A percentile compares a stretch with the other conserved stretches of the same genome.
phyloP scores from a whole-genome alignment of 2,113 vertebrate genomes.

The Martes martes region DNA sequence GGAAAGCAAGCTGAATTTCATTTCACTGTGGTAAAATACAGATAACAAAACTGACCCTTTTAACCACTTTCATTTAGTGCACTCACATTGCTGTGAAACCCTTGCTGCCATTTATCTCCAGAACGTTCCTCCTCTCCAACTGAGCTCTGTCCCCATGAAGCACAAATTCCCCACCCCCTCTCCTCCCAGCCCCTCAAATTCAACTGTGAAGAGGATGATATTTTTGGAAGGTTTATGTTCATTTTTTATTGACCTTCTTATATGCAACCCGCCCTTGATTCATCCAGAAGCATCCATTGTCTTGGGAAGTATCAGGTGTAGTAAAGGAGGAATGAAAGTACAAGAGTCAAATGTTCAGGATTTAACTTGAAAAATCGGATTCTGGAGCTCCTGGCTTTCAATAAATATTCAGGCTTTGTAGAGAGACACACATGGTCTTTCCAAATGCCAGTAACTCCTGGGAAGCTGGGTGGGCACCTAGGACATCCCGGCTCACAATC shows the following conservation, averaged over 20 bases:
- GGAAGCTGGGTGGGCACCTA: not conserved
- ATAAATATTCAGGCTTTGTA: not conserved
- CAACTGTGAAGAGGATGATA: not conserved
- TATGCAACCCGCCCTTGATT: not conserved
- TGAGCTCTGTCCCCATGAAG: not conserved
- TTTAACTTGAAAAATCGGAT: not conserved
- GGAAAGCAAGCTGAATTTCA: not conserved
- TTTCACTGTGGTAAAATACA: not conserved
- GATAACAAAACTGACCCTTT: not conserved
- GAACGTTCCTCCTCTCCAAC: not conserved
- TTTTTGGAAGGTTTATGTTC: not conserved
- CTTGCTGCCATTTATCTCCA: not conserved
- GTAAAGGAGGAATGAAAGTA: not conserved
- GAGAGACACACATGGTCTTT: not conserved
- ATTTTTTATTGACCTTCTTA: not conserved
- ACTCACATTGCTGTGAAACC: not conserved
- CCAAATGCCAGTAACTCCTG: not conserved
- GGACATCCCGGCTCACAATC: not conserved
- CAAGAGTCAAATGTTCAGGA: not conserved
- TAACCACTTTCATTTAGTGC: not conserved
- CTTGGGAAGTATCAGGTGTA: not conserved
- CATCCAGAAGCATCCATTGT: not conserved
- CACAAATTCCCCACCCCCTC: not conserved
- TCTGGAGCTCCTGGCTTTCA: not conserved
- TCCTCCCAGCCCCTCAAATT: not conserved